Evolutionary conservation across 1,140 invertebrate species (phyloP).

Genomic region (Diabrotica virgifera): DNA sequence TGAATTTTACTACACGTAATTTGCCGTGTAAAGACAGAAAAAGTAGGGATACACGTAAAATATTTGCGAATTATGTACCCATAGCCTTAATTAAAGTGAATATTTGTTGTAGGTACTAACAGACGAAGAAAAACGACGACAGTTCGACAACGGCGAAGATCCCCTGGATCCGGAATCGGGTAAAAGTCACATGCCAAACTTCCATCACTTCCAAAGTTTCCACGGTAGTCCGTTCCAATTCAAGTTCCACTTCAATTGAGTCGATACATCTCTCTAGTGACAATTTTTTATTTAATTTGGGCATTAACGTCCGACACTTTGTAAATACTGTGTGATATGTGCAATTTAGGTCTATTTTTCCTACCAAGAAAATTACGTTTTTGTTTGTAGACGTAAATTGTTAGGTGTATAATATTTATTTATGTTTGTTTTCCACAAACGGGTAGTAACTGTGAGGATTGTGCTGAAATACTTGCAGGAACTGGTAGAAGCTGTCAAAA

Average conservation of each 20-base stretch:
- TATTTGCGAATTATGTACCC: no score
- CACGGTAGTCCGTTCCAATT: slow-evolving; percentile 89
- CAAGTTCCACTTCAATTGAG: slow-evolving; percentile 90
- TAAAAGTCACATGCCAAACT: slow-evolving; percentile 68
- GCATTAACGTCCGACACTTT: background rate
- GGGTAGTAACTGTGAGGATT: no score
- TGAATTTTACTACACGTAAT: no score
- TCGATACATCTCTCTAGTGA: slow-evolving; percentile 1
- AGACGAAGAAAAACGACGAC: slow-evolving; percentile 83
- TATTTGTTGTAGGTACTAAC: slow-evolving; percentile 58
- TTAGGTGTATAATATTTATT: no score
- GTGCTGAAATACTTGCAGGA: no score
- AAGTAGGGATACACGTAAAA: no score
- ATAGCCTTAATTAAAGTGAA: background rate
- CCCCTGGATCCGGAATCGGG: slow-evolving; percentile 91
- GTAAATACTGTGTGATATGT: background rate
- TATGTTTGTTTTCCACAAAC: no score
- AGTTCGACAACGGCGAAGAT: slow-evolving; percentile 94
- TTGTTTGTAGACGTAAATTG: no score
- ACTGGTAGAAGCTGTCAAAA: no score
- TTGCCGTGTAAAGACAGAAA: no score
- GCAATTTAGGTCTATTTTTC: background rate
- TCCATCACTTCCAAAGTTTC: slow-evolving; percentile 76
- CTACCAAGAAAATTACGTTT: no score
- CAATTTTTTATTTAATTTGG: background rate